These are phyloP conservation scores for Sanderia malayensis DNA, from an alignment of 30 jellyfish, hydroid and myxozoan species.

Conservation along the genomic window DNA sequence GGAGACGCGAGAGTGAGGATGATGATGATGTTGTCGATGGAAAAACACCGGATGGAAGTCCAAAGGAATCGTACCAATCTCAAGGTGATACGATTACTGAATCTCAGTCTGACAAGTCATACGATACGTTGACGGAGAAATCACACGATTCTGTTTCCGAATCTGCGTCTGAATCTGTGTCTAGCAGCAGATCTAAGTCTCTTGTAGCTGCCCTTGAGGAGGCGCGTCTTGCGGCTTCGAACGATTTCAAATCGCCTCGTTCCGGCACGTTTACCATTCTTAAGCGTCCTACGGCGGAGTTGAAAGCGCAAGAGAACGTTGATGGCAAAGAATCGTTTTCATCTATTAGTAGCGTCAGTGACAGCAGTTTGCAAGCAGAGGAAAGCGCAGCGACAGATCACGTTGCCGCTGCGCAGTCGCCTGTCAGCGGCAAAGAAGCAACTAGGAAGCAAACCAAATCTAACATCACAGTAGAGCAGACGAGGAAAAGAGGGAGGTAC, in stretches of 20 bases:
- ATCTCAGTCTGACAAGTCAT: not conserved
- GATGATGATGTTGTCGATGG: not conserved
- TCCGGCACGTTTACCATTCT: conserved; percentile 28
- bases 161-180: not conserved
- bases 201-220: not conserved
- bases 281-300: conserved; percentile 29
- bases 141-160: not conserved
- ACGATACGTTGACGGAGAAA: not conserved
- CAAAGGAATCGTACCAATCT: too few relatives aligned
- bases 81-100: too few relatives aligned
- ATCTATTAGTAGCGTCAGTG: too few relatives aligned
- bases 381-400: too few relatives aligned
- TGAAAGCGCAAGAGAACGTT: not conserved
- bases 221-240: not conserved
- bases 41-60: not conserved
- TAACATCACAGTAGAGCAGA: too few relatives aligned
- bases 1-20: too few relatives aligned
- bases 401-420: too few relatives aligned
- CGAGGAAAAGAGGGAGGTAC: too few relatives aligned
- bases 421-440: too few relatives aligned
- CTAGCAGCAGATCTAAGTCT: not conserved
- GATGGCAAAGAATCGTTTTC: too few relatives aligned
- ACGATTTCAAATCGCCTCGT: not conserved
- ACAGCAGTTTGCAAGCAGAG: too few relatives aligned
- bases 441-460: too few relatives aligned